Evolutionary conservation across 2,797 vertebrate species (phyloP), one percentile per base, ranked within the genome.

Genomic region (Pogoniulus pusillus): DNA sequence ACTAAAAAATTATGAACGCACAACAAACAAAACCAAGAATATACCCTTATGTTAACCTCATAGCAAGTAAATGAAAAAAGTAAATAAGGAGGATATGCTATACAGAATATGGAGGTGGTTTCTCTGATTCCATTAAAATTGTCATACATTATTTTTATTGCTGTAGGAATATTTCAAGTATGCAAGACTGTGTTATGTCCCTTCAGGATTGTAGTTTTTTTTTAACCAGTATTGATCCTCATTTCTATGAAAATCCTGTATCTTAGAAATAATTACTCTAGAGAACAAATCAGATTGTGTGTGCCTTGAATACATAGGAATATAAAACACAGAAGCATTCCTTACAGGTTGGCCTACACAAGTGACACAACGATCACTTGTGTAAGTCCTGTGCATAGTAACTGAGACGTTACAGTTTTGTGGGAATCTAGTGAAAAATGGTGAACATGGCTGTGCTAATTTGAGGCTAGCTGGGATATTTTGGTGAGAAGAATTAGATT

Each of bases 301-400:
- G 19, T 41, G 8, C 20, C 22, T 39, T 41, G 37, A 22, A 13
- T 26, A 37, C 7, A 4, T 16, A n/a, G 11, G 51, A 32, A 30
- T 54, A 35, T 3, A 24, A 62, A 29, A 16, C 17, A 53, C 32
- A 54, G 37, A 49, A 15, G 26, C 4, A 3, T 7, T 58, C 15
- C 4, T 2, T 32, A 6, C 6, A 43, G 16, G 4, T 35, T 22
- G 7, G 7, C 7, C 19, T 74, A 30, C 7, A 5, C 1, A 4
- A 85, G 8, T 2, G 37, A 34, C 19, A 12, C 8, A 45, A 45
- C 34, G 6, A 64, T 71, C n/a, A 35, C 0, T 16, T 18, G 9
- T 26, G 3, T 49, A n/a, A 51, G 9, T 15, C 6, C 41, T n/a
- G 3, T 11, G 8, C 9, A 16, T 26, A 29, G 20, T n/a, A 47